Conservation (phyloP, 1,140 invertebrate species). For the Araneus ventricosus region DNA sequence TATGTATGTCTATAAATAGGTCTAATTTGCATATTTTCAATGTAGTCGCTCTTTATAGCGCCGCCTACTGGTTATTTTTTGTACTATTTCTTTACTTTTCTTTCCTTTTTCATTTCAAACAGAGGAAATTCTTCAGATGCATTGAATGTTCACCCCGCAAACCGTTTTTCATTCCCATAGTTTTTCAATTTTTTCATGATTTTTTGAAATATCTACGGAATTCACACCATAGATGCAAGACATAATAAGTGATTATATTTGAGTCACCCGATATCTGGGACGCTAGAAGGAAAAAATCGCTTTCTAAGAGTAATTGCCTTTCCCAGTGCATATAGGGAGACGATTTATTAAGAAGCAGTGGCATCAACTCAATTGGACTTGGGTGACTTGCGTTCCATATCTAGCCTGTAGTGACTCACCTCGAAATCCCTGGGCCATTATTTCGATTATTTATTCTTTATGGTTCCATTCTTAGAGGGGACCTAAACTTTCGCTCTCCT, state of each 20-base stretch:
- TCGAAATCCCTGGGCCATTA: slow-evolving; percentile 50
- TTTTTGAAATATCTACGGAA: too few relatives aligned
- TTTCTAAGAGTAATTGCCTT: slow-evolving; percentile 6
- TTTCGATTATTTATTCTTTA: slow-evolving; percentile 71
- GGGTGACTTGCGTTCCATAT: background rate
- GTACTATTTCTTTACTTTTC: too few relatives aligned
- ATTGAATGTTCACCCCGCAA: too few relatives aligned
- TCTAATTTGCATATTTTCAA: too few relatives aligned
- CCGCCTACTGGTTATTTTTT: too few relatives aligned
- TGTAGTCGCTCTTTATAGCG: too few relatives aligned
- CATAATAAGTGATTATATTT: background rate
- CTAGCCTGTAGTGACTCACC: background rate
- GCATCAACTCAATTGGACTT: slow-evolving; percentile 35
- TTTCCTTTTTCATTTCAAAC: too few relatives aligned
- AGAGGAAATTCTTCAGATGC: too few relatives aligned
- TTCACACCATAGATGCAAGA: background rate
- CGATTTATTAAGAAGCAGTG: slow-evolving; percentile 50
- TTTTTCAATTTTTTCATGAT: too few relatives aligned
- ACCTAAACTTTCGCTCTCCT: slow-evolving; percentile 44
- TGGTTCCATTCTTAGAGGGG: slow-evolving; percentile 47
- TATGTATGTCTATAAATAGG: too few relatives aligned
- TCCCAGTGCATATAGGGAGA: background rate
- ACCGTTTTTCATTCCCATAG: too few relatives aligned
- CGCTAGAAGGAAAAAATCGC: background rate
- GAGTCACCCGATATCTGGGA: background rate